Percentiles rank a stretch among this genome's conserved stretches.
Conservation (phyloP, 2,888 invertebrate species). For the Caenorhabditis doughertyi region DNA sequence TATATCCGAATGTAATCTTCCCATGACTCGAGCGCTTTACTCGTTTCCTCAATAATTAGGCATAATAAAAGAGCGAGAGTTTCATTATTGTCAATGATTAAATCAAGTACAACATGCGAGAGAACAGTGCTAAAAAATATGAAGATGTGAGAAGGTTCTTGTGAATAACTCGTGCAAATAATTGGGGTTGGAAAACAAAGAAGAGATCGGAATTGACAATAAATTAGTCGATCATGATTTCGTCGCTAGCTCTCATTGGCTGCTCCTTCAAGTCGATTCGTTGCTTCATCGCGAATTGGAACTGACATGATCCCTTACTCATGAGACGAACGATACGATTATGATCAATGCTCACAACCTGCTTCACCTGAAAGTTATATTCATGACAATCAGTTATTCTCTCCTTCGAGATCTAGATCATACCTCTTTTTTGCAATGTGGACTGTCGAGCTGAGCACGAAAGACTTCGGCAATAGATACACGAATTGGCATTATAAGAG, state of each 20-base stretch:
- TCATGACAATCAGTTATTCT: too few relatives aligned
- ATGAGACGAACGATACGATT: constrained; percentile 75
- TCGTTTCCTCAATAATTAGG: constrained; percentile 8
- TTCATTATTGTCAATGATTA: constrained; percentile 13
- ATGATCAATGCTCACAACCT: constrained; percentile 75
- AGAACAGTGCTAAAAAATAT: constrained; percentile 30
- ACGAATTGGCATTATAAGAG: constrained; percentile 80
- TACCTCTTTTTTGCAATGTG: constrained; percentile 77
- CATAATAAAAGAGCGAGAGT: constrained; percentile 55
- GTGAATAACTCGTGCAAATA: constrained; percentile 51
- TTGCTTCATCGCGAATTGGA: constrained; percentile 83
- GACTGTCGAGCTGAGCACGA: constrained; percentile 67
- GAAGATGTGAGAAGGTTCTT: constrained; percentile 21
- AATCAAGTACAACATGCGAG: neutral
- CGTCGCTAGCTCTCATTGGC: constrained; percentile 62
- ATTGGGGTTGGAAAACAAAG: constrained; percentile 21
- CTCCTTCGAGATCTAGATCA: too few relatives aligned
- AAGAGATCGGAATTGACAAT: constrained; percentile 17
- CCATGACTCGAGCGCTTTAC: constrained; percentile 59
- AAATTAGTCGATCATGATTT: constrained; percentile 63
- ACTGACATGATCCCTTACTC: constrained; percentile 82
- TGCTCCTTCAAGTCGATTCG: constrained; percentile 80
- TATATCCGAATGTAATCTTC: constrained; percentile 2
- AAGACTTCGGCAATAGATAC: constrained; percentile 80
- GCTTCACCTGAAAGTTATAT: constrained; percentile 69